Base-by-base conservation (phyloP, 2,888 invertebrate genomes). In the Therioaphis trifolii region DNA sequence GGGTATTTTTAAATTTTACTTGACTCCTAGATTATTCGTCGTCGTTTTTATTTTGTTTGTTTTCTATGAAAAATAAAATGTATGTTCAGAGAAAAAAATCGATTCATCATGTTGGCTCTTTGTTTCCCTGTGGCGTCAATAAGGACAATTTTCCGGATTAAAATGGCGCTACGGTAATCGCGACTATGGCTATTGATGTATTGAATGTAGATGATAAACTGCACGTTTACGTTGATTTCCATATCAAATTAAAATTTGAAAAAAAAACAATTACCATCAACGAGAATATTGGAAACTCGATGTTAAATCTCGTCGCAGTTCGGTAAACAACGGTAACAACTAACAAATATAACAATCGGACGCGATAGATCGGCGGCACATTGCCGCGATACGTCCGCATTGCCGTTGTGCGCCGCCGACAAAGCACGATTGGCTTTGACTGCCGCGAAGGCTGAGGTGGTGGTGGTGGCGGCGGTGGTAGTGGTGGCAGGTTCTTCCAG, bases 141-240 rank as follows among this genome's bases (percentile, higher is more conserved):
- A 14, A 69, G 43, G n/a, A 27, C 27, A 43, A 75, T 75, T 75
- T 75, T 75, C 75, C 75, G 75, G 61, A 75, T 75, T 61, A 61
- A 27, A 14, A 27, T 15, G 3, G 18, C 27, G 1, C 43, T 40
- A 24, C 27, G 18, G 58, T 58, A 61, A 75, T 75, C 40, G 58
- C 7, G 21, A n/a, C 43, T 9, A 24, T 43, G 4, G 11, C 58
- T 58, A n/a, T n/a, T n/a, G n/a, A n/a, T n/a, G 5, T 18, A 4
- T 58, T 40, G 9, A 40, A 24, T 40, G 24, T 11, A 4, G 12
- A 74, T 52, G 7, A n/a, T 21, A 52, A 21, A 52, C 52, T n/a
- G 52, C n/a, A n/a, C n/a, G 52, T 7, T 21, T 5, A 52, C n/a
- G n/a, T 52, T 9, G n/a, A 52, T 52, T 52, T 52, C 52, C n/a